These are phyloP conservation scores for Galleria mellonella DNA, from an alignment of 1,140 invertebrate species.

Conservation along the genomic window DNA sequence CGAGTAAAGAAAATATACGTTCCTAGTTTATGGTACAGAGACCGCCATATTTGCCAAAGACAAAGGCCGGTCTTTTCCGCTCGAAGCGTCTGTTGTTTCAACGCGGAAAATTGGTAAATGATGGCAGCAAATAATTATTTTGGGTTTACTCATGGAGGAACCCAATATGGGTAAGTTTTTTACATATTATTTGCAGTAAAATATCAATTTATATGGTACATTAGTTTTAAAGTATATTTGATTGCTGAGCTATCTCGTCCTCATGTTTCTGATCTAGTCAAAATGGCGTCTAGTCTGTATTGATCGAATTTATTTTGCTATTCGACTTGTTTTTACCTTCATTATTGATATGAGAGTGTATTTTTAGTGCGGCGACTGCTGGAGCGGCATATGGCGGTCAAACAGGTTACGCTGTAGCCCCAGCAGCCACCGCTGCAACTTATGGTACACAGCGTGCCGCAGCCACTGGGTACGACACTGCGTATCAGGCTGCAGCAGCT, in stretches of 20 bases:
- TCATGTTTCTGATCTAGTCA: constrained; percentile 52
- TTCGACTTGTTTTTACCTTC: constrained; percentile 5
- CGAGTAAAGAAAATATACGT: not conserved
- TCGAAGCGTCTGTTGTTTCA: constrained; percentile 58
- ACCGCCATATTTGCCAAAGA: constrained; percentile 58
- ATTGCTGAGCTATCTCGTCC: constrained; percentile 39
- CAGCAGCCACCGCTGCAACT: constrained; percentile 83
- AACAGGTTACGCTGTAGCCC: constrained; percentile 88
- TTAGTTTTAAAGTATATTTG: constrained; percentile 15
- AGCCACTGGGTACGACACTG: constrained; percentile 84
- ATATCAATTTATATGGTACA: constrained; percentile 16
- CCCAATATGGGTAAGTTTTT: constrained; percentile 87
- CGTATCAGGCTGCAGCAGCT: constrained; percentile 83
- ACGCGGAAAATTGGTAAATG: constrained; percentile 65
- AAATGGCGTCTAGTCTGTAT: constrained; percentile 65
- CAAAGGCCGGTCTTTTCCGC: constrained; percentile 67
- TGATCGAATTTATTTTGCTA: constrained; percentile 40
- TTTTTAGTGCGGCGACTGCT: constrained; percentile 76
- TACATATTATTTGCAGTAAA: constrained; percentile 14
- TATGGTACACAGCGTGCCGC: constrained; percentile 85
- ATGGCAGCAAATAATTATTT: constrained; percentile 96
- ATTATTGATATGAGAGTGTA: constrained; percentile 20
- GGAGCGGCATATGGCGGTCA: constrained; percentile 86
- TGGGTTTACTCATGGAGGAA: constrained; percentile 92
- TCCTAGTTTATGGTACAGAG: constrained; percentile 25